Conservation (phyloP, 2,888 invertebrate genomes). For the Phasia obesa region DNA sequence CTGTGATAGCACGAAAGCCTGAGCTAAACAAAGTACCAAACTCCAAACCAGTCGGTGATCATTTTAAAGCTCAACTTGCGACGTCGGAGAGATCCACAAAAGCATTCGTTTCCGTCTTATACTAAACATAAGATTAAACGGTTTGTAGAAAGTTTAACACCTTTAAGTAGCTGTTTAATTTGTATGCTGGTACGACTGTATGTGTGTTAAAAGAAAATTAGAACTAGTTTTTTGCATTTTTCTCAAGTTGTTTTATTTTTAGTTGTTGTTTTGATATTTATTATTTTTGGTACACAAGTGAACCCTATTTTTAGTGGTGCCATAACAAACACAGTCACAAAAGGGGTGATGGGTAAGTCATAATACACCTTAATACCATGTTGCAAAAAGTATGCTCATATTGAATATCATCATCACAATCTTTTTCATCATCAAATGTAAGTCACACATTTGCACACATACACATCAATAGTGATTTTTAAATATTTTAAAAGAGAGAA, state of each 20-base stretch:
- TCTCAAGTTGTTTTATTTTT: constrained; percentile 34
- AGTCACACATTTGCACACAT: neutral
- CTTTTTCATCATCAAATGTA: constrained; percentile 29
- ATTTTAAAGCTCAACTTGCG: too few species aligned
- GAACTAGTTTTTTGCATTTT: constrained; percentile 26
- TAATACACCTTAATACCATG: constrained; percentile 22
- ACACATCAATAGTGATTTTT: neutral
- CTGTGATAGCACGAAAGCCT: too few species aligned
- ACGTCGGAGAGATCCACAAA: too few species aligned
- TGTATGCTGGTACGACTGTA: neutral
- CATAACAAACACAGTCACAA: constrained; percentile 51
- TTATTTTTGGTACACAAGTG: constrained; percentile 29
- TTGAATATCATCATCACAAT: constrained; percentile 28
- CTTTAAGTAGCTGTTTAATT: neutral
- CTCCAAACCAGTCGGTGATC: too few species aligned
- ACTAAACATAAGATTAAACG: too few species aligned
- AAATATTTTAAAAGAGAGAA: too few species aligned
- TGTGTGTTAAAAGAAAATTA: constrained; percentile 35
- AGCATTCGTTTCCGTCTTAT: too few species aligned
- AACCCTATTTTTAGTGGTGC: constrained; percentile 65
- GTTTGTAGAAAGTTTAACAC: neutral
- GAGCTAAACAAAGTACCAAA: too few species aligned
- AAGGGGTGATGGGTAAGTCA: constrained; percentile 43
- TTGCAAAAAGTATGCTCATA: neutral
- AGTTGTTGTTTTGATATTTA: neutral